Evolutionary conservation across 35 echinoderm and acorn worm species (phyloP), one percentile per base, ranked within the genome.

Genomic region (Apostichopus parvimensis): DNA sequence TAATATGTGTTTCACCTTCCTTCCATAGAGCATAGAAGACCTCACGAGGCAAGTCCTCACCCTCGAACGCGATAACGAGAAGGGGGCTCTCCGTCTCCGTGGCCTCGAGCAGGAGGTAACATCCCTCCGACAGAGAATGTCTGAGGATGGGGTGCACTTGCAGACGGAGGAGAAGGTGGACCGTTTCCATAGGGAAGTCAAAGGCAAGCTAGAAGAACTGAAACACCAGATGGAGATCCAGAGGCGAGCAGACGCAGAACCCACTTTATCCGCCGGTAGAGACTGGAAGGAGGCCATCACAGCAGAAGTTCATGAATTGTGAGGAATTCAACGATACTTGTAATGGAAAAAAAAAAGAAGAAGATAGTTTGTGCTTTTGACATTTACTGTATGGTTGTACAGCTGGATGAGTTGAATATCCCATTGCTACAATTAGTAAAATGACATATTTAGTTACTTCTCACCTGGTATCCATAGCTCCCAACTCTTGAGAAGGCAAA

Each of bases 111-210:
- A 91, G 73, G 88, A 94, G 66, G 93, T 94, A 17, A 26, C 54
- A 53, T 56, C 87, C 6, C 89, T 94, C 1, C 72, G 79, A 1
- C 26, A 80, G 60, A 82, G 93, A 65, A 68, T 94, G 64, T 34
- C 77, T 6, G 93, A 91, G 54, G 53, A 86, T 61, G 85, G 93
- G 12, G 79, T 92, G 17, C 80, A 81, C 57, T n/a, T 81, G 11
- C 78, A 83, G 91, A 92, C 91, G 10, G 91, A 92, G 62, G 79
- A 92, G 78, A 92, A 94, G 53, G 80, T 94, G 5, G 93, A 91
- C 55, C 78, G 70, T 9, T 94, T 73, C 56, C 93, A 94, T 34
- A 23, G 80, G 26, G 93, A 94, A 0, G 66, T 91, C 8, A 94
- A 89, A 53, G 72, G 55, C 17, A 87, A 82, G 79, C 61, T 94